Base-by-base conservation (phyloP, 2,113 vertebrate species). In the Nannospalax galili region DNA sequence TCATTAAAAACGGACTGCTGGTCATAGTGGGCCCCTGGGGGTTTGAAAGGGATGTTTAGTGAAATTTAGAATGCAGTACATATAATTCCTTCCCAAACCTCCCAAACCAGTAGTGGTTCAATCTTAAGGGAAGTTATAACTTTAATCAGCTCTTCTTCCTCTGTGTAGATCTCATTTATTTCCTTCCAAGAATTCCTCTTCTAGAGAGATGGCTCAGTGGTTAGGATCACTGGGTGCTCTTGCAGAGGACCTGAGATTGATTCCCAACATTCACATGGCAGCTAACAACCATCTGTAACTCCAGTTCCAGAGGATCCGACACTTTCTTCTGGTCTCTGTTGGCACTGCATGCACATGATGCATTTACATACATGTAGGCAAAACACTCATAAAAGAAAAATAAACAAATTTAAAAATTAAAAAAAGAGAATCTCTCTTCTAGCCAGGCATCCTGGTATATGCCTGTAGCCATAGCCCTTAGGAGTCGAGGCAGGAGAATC, bases 21-120 rank as follows among this genome's bases (percentile, higher is more conserved):
- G 77, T n/a, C 42, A 37, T 5, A 30, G 72, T 67, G 88, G 79
- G 80, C 19, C 81, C 26, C 6, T 7, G 35, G 90, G 32, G 40
- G 17, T 28, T 67, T 92, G 88, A 62, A 85, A 96, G 85, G 78
- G 22, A 62, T 60, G 60, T 20, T 77, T 88, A 48, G 74, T 92
- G 94, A 79, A 86, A 69, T 74, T 75, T 58, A 69, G 77, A 67
- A 52, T 88, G 88, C 82, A 42, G 45, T n/a, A 19, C 64, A 15
- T 73, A 17, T 58, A 78, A 78, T 90, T 96, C 42, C 73, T 62
- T 67, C 24, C 45, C 32, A 78, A 82, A 40, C 69, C 84, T 78
- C 88, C n/a, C 17, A 48, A 75, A 62, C 28, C 32, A 35, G 62
- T 5, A 40, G 35, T 1, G 32, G 37, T 70, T 72, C 48, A 60